Evolutionary conservation across 2,797 vertebrate genomes (phyloP).

Genomic region (Lithobates sylvaticus): DNA sequence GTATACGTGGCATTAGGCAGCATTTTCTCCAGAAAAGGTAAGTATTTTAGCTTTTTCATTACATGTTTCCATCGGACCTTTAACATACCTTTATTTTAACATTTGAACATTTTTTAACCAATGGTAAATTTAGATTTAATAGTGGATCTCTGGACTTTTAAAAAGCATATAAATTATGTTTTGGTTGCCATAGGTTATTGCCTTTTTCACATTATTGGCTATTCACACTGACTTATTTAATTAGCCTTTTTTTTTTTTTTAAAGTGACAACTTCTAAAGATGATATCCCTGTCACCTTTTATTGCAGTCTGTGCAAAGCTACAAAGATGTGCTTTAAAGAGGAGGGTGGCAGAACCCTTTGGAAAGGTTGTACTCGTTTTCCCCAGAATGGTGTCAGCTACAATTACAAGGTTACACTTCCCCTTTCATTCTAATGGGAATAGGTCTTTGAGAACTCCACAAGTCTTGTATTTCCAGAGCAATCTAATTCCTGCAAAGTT

Average conservation of each 20-base stretch:
- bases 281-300: not conserved
- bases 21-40: too few species aligned
- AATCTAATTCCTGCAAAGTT: conserved; percentile 57
- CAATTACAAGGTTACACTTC: conserved; percentile 31
- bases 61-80: too few species aligned
- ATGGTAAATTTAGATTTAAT: not conserved
- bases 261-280: too few species aligned
- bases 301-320: not conserved
- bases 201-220: not conserved
- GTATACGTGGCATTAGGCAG: too few species aligned
- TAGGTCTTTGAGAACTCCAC: conserved; percentile 35
- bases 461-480: conserved; percentile 55
- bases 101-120: not conserved
- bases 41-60: too few species aligned
- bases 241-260: not conserved
- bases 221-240: not conserved
- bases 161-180: not conserved
- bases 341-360: not conserved
- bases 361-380: not conserved
- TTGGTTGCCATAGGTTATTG: not conserved
- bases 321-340: not conserved
- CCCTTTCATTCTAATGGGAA: not conserved
- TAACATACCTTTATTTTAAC: too few species aligned
- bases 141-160: not conserved
- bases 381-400: not conserved